Evolutionary conservation across 2,888 invertebrate genomes (phyloP), one percentile per base, ranked within the genome.

Genomic region (Bimastos eiseni): DNA sequence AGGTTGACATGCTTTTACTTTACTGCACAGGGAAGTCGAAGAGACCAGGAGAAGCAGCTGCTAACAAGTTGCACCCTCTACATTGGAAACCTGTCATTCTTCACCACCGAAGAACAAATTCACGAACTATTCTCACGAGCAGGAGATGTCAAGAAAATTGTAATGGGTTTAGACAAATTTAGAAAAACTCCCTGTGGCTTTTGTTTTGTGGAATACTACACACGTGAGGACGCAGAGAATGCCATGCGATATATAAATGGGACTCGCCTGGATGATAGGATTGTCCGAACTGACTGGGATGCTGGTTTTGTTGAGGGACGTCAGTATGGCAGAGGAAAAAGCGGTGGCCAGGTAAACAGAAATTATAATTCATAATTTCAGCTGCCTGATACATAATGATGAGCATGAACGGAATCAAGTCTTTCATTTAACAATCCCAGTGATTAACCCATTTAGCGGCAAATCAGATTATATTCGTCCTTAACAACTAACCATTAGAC

Each of bases 171-270:
- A 92, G 99, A 99, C 95, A 98, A 99, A 94, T 98, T 97, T 94
- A 98, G 97, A 94, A 99, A 99, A 95, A 99, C 99, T 0, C 99
- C 99, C 0, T 99, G 99, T 96, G 99, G 99, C 4, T 99, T 99
- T 95, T 99, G 99, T 95, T 99, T 99, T 95, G 97, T 99, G 4
- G 99, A 99, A 96, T 99, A 94, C 94, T 96, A 96, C 93, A 94
- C 94, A 8, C 94, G 96, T 89, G 94, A 94, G 34, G 96, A 96
- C 93, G 95, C 96, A 3, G 96, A 96, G 92, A 95, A 96, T 93
- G 96, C 96, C 15, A 95, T 96, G 94, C 93, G 98, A 93, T 99
- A 98, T 94, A 96, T 99, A 70, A 99, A 99, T 96, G 98, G 98
- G 1, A 99, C 99, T 0, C 96, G 98, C 93, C 96, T 99, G 90